These are phyloP conservation scores for Xiphophorus maculatus DNA, from an alignment of 2,113 vertebrate species.

Conservation along the genomic window DNA sequence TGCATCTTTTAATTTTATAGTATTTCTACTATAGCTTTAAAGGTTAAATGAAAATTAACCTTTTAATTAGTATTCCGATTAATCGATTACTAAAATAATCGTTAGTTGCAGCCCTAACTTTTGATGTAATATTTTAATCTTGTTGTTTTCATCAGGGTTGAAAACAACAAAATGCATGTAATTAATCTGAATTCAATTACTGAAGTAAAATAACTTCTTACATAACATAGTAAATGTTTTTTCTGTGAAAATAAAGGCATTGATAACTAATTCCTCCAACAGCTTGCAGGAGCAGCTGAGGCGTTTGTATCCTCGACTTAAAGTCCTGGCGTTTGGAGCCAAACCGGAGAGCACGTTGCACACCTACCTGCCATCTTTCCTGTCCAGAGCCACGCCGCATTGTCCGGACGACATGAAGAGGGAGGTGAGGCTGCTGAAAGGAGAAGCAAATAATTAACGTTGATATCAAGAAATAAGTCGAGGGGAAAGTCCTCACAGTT, in stretches of 20 bases:
- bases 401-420: conserved; percentile 89
- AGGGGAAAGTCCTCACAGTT: no score
- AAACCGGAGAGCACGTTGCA: conserved; percentile 88
- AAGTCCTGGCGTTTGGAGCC: conserved; percentile 90
- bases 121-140: background rate
- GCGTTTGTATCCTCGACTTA: conserved; percentile 90
- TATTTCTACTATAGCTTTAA: no score
- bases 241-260: background rate
- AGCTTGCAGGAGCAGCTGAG: conserved; percentile 94
- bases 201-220: background rate
- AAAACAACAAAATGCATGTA: background rate
- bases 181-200: background rate
- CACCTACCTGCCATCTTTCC: conserved; percentile 94
- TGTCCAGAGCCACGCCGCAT: conserved; percentile 87
- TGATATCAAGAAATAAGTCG: no score
- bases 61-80: no score
- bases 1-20: no score
- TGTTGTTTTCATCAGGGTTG: background rate
- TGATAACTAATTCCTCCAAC: background rate
- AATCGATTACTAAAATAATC: no score
- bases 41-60: no score
- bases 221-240: background rate
- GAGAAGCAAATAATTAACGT: no score
- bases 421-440: conserved; percentile 81
- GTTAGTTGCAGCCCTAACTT: no score